A percentile compares a stretch with the other conserved stretches of the same genome.
Conservation (phyloP, 2,888 invertebrate genomes). For the Plutella xylostella region DNA sequence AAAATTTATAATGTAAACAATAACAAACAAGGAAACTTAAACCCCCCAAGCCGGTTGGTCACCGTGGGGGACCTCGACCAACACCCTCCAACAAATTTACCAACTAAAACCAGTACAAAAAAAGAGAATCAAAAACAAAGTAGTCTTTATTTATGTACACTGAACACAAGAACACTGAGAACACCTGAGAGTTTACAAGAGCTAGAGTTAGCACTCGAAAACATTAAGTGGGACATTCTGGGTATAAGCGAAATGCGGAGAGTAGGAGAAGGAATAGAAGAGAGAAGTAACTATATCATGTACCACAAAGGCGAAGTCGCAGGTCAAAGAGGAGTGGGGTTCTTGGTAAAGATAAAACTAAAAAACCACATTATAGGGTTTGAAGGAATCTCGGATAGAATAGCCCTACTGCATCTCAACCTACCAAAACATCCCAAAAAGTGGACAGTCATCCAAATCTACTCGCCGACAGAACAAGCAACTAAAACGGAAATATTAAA, state of each 20-base stretch:
- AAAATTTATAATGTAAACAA: too few species aligned
- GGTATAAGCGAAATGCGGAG: not conserved
- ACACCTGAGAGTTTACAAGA: slow-evolving; percentile 6
- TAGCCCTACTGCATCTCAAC: slow-evolving; percentile 16
- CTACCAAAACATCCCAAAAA: slow-evolving; percentile 10
- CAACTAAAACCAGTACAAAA: not conserved
- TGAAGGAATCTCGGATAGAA: slow-evolving; percentile 15
- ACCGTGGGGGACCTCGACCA: slow-evolving; percentile 8
- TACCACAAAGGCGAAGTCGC: not conserved
- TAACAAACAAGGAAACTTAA: too few species aligned
- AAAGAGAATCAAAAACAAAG: too few species aligned
- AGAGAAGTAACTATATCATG: not conserved
- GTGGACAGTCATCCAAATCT: slow-evolving; percentile 14
- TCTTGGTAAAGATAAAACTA: slow-evolving; percentile 14
- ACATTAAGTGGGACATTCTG: not conserved
- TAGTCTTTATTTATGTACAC: not conserved
- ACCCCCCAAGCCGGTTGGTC: slow-evolving; percentile 11
- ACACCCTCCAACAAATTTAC: not conserved
- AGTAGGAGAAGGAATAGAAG: not conserved
- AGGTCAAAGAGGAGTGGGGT: slow-evolving; percentile 3
- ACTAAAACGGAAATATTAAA: slow-evolving; percentile 4
- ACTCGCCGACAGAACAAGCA: slow-evolving; percentile 20
- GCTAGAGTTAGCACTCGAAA: slow-evolving; percentile 1
- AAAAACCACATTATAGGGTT: slow-evolving; percentile 16
- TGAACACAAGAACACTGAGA: slow-evolving; percentile 9